phyloP scores from a whole-genome alignment of 2,888 invertebrate species.

The Pandemis heparana region DNA sequence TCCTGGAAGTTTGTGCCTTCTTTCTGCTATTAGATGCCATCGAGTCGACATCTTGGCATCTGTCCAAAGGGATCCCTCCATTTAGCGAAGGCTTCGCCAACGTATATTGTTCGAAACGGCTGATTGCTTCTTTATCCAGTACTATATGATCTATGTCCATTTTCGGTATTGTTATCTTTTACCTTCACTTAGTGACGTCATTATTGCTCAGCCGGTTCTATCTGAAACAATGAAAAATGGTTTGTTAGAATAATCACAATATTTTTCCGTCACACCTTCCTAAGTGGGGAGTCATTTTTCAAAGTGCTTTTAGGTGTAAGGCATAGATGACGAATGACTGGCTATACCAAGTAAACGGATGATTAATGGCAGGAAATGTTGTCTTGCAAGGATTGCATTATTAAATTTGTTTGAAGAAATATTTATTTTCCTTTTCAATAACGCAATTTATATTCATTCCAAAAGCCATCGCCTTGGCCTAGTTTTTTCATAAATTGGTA shows the following conservation, averaged over 20 bases:
- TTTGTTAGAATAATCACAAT: slow-evolving; percentile 47
- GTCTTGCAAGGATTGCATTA: slow-evolving; percentile 28
- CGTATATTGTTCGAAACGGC: slow-evolving; percentile 81
- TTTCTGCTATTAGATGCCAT: slow-evolving; percentile 82
- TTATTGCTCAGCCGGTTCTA: slow-evolving; percentile 60
- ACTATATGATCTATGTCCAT: slow-evolving; percentile 83
- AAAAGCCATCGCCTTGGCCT: slow-evolving; percentile 5
- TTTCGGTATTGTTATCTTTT: slow-evolving; percentile 66
- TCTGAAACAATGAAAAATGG: slow-evolving; percentile 75
- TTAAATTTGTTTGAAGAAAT: slow-evolving; percentile 24
- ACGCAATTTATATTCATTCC: slow-evolving; percentile 12
- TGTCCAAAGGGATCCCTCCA: slow-evolving; percentile 82
- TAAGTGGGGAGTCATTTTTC: slow-evolving; percentile 73
- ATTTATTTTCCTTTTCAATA: slow-evolving; percentile 7
- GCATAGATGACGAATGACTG: slow-evolving; percentile 75
- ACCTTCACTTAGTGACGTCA: slow-evolving; percentile 66
- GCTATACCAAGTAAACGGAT: slow-evolving; percentile 66
- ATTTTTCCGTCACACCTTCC: slow-evolving; percentile 47
- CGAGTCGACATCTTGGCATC: slow-evolving; percentile 83
- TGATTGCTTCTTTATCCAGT: slow-evolving; percentile 83
- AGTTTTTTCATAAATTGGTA: not conserved
- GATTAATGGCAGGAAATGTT: slow-evolving; percentile 66
- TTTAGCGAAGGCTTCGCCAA: slow-evolving; percentile 80
- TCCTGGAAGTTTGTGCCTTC: slow-evolving; percentile 77
- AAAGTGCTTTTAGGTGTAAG: slow-evolving; percentile 67